Evolutionary conservation across 2,797 vertebrate species (phyloP), one percentile per base, ranked within the genome.

Genomic region (Anolis apletophallus): DNA sequence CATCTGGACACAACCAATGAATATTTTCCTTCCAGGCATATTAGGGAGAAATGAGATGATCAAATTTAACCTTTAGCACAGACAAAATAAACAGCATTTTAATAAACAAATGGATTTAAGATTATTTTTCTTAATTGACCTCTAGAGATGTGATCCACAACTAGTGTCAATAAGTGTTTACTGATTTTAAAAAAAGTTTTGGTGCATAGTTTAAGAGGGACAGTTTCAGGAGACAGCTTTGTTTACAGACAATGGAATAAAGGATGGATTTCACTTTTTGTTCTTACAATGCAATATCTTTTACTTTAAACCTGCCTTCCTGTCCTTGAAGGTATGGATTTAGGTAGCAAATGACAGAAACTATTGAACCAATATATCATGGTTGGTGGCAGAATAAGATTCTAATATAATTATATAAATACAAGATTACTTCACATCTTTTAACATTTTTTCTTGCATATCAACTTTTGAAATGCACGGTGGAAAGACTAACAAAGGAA

Each of bases 11-110:
- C 88, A 81, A 12, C 2, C 81, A 83, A 80, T 69, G 0, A n/a
- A 6, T 87, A 87, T 75, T 93, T 90, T 87, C 13, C 23, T 93
- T 89, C 9, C 0, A 26, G 74, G 57, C 0, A 72, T 52, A 87
- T 52, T 83, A 86, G 76, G 50, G 2, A 89, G 14, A 88, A 68
- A 87, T 75, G 90, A 80, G 19, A 0, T 61, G 83, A 79, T 32
- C 89, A 88, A 71, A 88, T 68, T 88, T 0, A 81, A 71, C 2
- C 10, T 79, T 86, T 80, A 85, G 75, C 76, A 36, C 0, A 69
- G 52, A 80, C 61, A 1, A 81, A 89, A 86, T 75, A 16, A 6
- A 80, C 69, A 85, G 0, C 0, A 72, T 57, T 75, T 26, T 61
- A 26, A 83, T 59, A 0, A 29, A 81, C 54, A 9, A 80, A 40